Conservation (phyloP, 2,797 vertebrate species). For the Pteropus rufus region DNA sequence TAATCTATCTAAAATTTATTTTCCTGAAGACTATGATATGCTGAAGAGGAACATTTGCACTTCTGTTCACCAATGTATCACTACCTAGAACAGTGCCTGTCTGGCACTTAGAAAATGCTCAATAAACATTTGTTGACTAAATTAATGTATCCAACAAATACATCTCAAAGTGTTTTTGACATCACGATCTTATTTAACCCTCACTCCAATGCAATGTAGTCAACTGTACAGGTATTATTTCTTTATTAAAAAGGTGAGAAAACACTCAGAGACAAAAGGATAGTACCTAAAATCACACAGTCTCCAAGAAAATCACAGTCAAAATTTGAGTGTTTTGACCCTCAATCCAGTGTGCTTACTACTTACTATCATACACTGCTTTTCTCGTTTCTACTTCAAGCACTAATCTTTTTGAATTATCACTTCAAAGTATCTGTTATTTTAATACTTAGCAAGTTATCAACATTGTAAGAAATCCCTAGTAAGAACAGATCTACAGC, state of each 20-base stretch:
- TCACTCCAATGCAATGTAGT: background rate
- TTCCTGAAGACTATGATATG: background rate
- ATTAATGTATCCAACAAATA: background rate
- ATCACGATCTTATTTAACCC: background rate
- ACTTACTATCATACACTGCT: background rate
- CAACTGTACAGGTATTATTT: background rate
- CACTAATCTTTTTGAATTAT: constrained; percentile 33
- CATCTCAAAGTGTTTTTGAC: background rate
- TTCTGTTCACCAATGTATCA: background rate
- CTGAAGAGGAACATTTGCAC: background rate
- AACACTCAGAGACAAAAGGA: background rate
- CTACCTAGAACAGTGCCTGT: background rate
- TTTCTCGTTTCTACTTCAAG: background rate
- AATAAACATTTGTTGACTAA: background rate
- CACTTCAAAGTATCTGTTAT: constrained; percentile 30
- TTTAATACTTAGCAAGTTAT: constrained; percentile 35
- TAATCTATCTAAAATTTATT: background rate
- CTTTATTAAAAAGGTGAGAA: background rate
- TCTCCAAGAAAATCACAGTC: constrained; percentile 19
- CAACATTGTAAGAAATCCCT: background rate
- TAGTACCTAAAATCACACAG: background rate
- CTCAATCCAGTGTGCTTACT: background rate
- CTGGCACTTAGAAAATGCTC: background rate
- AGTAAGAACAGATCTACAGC: background rate
- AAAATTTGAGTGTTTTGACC: background rate